These are phyloP conservation scores for Diplazon laetatorius DNA, from an alignment of 2,888 invertebrate genomes.

Conservation along the genomic window DNA sequence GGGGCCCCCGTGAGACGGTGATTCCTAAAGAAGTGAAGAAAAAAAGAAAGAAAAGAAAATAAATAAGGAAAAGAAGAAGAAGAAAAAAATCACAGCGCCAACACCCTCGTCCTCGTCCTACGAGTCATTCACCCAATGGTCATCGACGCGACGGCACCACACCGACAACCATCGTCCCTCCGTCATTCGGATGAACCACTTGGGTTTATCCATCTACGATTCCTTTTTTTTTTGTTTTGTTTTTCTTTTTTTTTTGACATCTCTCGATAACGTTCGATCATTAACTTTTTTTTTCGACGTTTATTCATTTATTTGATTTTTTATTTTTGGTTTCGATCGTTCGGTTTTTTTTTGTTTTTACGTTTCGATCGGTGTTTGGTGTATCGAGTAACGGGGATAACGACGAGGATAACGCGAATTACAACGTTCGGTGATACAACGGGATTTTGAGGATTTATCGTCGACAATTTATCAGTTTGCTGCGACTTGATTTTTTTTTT, in stretches of 20 bases:
- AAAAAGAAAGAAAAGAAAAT: conserved; percentile 61
- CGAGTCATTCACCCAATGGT: conserved; percentile 80
- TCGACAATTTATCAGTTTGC: too few species aligned
- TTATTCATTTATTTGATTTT: too few species aligned
- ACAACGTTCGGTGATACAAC: too few species aligned
- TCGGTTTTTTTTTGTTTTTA: background rate
- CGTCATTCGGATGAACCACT: background rate
- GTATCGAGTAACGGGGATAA: too few species aligned
- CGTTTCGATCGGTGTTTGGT: background rate
- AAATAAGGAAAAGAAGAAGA: conserved; percentile 5
- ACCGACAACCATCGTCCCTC: conserved; percentile 61
- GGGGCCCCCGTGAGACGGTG: conserved; percentile 67
- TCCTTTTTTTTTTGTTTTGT: too few species aligned
- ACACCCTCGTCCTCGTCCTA: conserved; percentile 73
- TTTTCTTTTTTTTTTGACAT: too few species aligned
- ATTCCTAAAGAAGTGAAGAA: conserved; percentile 48
- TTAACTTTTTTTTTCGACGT: too few species aligned
- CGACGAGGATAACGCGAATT: too few species aligned
- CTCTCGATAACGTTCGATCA: too few species aligned
- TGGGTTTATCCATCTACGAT: background rate
- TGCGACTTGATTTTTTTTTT: background rate
- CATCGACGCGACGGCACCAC: conserved; percentile 74
- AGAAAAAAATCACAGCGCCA: conserved; percentile 72
- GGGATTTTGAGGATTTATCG: background rate
- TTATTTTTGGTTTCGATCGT: too few species aligned